phyloP scores from a whole-genome alignment of 1,140 invertebrate genomes.

The Musca domestica region DNA sequence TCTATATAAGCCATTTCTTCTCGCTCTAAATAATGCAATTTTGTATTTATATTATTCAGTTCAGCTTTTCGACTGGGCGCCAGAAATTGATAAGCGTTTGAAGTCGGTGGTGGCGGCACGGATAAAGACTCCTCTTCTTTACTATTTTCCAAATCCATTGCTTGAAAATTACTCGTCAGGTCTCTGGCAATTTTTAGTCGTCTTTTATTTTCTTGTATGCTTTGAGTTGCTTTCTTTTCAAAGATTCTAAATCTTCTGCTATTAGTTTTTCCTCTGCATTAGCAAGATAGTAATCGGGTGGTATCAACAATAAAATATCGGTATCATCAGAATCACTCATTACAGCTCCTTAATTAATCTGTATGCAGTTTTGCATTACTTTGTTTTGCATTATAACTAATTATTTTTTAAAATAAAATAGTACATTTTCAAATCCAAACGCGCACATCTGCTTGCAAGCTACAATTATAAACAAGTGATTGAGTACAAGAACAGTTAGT shows the following conservation, averaged over 20 bases:
- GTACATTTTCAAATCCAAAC: background rate
- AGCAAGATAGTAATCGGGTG: conserved; percentile 67
- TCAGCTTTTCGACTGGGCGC: conserved; percentile 42
- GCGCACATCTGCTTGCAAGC: background rate
- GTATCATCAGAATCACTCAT: conserved; percentile 85
- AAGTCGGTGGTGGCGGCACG: conserved; percentile 27
- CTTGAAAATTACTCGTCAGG: conserved; percentile 24
- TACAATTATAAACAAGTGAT: background rate
- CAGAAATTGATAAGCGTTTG: conserved; percentile 42
- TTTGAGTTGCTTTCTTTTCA: background rate
- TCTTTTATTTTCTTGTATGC: background rate
- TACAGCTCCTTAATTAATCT: conserved; percentile 40
- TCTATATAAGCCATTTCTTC: conserved; percentile 29
- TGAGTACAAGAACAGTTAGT: background rate
- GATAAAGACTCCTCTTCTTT: background rate
- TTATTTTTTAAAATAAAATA: background rate
- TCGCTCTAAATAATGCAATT: conserved; percentile 31
- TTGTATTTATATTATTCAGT: conserved; percentile 44
- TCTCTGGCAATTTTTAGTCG: conserved; percentile 16
- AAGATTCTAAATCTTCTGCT: conserved; percentile 6
- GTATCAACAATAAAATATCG: conserved; percentile 72
- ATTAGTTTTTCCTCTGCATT: conserved; percentile 23
- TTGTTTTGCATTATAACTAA: background rate
- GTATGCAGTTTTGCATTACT: background rate
- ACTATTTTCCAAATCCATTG: conserved; percentile 36